These are phyloP conservation scores for Tylochromis polylepis DNA, from an alignment of 2,113 vertebrate species.

Conservation along the genomic window DNA sequence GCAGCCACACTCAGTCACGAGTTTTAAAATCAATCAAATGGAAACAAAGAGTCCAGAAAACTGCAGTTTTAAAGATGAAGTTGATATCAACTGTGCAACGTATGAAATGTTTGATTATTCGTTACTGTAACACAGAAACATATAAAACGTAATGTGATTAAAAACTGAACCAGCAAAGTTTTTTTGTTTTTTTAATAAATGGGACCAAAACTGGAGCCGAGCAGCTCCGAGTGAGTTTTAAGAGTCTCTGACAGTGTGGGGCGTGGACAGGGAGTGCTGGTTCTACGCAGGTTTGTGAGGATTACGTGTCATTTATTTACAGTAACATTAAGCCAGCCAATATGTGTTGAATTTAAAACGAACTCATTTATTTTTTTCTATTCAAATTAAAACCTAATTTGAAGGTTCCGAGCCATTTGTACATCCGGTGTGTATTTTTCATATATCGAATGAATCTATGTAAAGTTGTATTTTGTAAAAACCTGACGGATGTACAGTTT, in stretches of 20 bases:
- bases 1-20: too few species aligned
- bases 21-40: too few species aligned
- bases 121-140: too few species aligned
- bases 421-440: not conserved
- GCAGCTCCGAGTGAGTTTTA: not conserved
- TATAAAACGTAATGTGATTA: too few species aligned
- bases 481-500: not conserved
- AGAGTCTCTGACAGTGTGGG: not conserved
- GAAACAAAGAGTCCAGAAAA: too few species aligned
- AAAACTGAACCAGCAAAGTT: not conserved
- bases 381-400: not conserved
- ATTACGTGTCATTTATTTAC: not conserved
- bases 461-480: slow-evolving; percentile 14
- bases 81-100: too few species aligned
- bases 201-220: slow-evolving; percentile 15
- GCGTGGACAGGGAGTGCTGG: not conserved
- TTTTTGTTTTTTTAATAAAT: not conserved
- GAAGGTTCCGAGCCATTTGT: not conserved
- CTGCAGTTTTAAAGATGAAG: too few species aligned
- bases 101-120: too few species aligned
- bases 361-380: not conserved
- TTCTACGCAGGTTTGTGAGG: not conserved
- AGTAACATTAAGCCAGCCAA: not conserved
- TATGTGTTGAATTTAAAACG: not conserved
- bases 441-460: not conserved